phyloP scores from a whole-genome alignment of 2,888 invertebrate species.

The Molorchus minor region DNA sequence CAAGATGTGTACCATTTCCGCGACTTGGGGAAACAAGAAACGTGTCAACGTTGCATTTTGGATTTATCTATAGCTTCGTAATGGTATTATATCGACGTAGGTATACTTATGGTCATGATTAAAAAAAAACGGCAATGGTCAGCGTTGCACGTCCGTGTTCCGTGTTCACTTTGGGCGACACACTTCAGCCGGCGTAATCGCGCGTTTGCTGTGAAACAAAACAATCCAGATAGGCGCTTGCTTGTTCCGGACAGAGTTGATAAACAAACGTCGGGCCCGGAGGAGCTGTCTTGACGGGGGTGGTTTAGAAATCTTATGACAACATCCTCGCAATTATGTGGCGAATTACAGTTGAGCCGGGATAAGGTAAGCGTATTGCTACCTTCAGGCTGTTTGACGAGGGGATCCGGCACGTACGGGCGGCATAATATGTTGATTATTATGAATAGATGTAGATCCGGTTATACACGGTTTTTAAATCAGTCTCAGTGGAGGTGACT shows the following conservation, averaged over 20 bases:
- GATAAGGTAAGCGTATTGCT: slow-evolving; percentile 20
- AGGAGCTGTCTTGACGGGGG: slow-evolving; percentile 22
- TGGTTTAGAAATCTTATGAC: slow-evolving; percentile 24
- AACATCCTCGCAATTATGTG: slow-evolving; percentile 24
- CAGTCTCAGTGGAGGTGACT: no score
- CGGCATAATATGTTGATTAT: slow-evolving; percentile 28
- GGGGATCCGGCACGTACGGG: slow-evolving; percentile 27
- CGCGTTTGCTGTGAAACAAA: slow-evolving; percentile 24
- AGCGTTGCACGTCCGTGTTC: no score
- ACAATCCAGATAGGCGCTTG: slow-evolving; percentile 25
- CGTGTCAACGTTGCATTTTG: no score
- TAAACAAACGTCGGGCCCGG: slow-evolving; percentile 28
- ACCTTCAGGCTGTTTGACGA: slow-evolving; percentile 27
- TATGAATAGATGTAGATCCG: no score
- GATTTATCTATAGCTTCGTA: no score
- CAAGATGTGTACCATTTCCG: no score
- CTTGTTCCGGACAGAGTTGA: slow-evolving; percentile 26
- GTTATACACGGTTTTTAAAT: no score
- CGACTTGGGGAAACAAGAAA: no score
- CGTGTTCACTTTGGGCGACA: no score
- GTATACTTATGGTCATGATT: no score
- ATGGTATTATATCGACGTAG: no score
- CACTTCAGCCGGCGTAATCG: slow-evolving; percentile 14
- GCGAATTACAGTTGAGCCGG: slow-evolving; percentile 21
- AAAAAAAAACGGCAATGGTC: no score